Evolutionary conservation across 2,797 vertebrate genomes (phyloP).

Genomic region (Enteromius argenteus): DNA sequence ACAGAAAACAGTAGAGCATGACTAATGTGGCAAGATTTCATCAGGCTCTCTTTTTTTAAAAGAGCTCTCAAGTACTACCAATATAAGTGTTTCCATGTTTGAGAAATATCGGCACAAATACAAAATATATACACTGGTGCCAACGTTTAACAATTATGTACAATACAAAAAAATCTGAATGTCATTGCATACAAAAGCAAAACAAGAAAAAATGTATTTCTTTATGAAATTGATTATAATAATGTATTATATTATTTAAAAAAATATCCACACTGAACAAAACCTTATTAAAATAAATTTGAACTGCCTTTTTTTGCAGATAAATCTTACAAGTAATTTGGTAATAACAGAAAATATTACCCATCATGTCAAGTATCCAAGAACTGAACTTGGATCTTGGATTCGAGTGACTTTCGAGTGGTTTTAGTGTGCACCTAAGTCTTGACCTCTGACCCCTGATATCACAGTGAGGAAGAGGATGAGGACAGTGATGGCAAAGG

Average conservation of each 20-base stretch:
- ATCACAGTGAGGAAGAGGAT: background rate
- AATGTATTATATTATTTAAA: background rate
- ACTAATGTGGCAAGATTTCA: background rate
- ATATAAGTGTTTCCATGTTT: conserved; percentile 4
- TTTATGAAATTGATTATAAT: background rate
- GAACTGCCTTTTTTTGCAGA: background rate
- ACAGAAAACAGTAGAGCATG: conserved; percentile 8
- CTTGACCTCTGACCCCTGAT: conserved; percentile 7
- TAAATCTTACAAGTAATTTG: background rate
- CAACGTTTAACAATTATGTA: background rate
- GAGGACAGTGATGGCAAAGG: background rate
- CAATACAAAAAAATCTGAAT: background rate
- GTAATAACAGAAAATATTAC: background rate
- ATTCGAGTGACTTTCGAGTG: background rate
- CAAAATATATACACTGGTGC: background rate
- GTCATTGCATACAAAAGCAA: background rate
- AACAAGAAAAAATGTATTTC: background rate
- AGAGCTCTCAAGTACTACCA: background rate
- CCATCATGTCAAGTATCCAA: background rate
- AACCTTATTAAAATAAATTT: background rate
- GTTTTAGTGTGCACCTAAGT: background rate
- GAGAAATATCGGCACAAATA: background rate
- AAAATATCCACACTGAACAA: background rate
- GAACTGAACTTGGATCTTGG: background rate
- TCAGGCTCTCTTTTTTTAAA: background rate